phyloP scores from a whole-genome alignment of 2,888 invertebrate species.

The Melitaea athalia region DNA sequence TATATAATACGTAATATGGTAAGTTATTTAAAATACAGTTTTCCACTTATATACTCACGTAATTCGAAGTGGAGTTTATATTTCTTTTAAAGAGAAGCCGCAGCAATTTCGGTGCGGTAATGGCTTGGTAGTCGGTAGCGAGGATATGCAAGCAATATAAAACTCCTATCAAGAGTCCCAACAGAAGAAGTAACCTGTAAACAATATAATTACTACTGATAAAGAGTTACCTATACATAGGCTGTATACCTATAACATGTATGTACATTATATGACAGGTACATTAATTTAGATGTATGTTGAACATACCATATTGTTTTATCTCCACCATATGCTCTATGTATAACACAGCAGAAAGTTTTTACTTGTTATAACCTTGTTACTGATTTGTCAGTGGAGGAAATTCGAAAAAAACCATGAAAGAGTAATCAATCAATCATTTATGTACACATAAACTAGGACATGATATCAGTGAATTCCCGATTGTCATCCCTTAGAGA shows the following conservation, averaged over 20 bases:
- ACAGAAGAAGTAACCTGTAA: slow-evolving; percentile 63
- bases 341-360: too few species aligned
- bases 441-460: too few species aligned
- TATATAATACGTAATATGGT: neutral
- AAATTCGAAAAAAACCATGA: neutral
- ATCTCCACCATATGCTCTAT: too few species aligned
- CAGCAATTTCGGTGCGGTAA: slow-evolving; percentile 59
- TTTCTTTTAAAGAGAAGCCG: slow-evolving; percentile 69
- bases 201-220: neutral
- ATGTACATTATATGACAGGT: too few species aligned
- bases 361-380: too few species aligned
- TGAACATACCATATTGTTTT: too few species aligned
- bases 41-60: slow-evolving; percentile 46
- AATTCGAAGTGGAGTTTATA: slow-evolving; percentile 46
- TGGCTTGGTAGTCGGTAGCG: slow-evolving; percentile 70
- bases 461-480: too few species aligned
- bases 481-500: too few species aligned
- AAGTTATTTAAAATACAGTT: neutral
- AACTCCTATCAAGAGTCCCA: slow-evolving; percentile 67
- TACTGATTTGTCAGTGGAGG: too few species aligned
- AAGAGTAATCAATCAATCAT: too few species aligned
- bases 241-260: too few species aligned
- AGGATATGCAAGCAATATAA: slow-evolving; percentile 69
- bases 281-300: too few species aligned
- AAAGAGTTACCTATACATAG: neutral